Conservation (phyloP, 2,797 vertebrate species). For the Sebastolobus altivelis region DNA sequence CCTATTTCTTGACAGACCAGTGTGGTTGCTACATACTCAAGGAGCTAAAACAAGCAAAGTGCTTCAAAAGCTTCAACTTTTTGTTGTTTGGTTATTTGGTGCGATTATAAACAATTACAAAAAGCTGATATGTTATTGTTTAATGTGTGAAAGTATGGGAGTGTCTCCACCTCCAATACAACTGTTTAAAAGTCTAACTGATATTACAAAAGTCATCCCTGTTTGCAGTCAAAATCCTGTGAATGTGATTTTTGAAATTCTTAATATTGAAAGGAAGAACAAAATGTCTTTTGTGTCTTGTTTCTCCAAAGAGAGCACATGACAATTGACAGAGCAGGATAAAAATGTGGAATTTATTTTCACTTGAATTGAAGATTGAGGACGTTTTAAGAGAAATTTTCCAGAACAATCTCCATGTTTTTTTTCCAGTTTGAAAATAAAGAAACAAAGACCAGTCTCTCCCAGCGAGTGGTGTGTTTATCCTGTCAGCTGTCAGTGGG, state of each 20-base stretch:
- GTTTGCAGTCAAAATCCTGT: not conserved
- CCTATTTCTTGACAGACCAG: not conserved
- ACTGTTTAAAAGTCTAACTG: not conserved
- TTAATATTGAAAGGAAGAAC: not conserved
- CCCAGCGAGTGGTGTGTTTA: not conserved
- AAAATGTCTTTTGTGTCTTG: not conserved
- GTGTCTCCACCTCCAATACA: not conserved
- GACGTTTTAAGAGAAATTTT: not conserved
- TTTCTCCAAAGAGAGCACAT: not conserved
- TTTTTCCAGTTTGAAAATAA: not conserved
- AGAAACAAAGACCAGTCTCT: not conserved
- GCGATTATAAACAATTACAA: not conserved
- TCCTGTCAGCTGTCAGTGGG: conserved; percentile 4
- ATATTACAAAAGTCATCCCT: not conserved
- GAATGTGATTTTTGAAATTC: not conserved
- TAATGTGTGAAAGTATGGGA: not conserved
- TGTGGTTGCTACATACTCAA: no score
- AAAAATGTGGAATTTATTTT: not conserved
- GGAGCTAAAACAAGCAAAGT: not conserved
- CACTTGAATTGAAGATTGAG: not conserved
- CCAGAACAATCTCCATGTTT: not conserved
- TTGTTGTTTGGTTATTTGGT: not conserved
- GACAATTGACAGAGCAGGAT: not conserved
- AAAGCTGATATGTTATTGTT: not conserved
- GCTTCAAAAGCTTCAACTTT: no score